Evolutionary conservation across 2,113 vertebrate species (phyloP).

Genomic region (Coptodon bakossiorum): DNA sequence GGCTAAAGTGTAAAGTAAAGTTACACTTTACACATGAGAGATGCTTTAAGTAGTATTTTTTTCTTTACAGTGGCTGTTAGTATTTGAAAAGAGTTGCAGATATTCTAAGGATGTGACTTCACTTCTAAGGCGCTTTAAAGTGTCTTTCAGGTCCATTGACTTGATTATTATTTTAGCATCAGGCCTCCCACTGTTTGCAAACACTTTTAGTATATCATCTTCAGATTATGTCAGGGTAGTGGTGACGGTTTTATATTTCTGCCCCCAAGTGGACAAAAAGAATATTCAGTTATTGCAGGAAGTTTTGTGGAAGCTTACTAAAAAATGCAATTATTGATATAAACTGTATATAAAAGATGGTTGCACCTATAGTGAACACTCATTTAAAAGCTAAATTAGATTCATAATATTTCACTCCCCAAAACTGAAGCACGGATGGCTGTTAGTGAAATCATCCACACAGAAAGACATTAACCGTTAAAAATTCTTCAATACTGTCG

Average conservation of each 20-base stretch:
- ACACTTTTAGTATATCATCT: not conserved
- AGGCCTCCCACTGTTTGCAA: not conserved
- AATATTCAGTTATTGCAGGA: not conserved
- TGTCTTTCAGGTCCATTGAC: not conserved
- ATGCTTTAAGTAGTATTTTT: not conserved
- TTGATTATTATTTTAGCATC: not conserved
- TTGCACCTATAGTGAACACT: not conserved
- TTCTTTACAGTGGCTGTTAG: not conserved
- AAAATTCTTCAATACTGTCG: not conserved
- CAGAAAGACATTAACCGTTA: not conserved
- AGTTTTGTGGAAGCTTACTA: not conserved
- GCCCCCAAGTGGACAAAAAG: not conserved
- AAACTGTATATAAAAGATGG: not conserved
- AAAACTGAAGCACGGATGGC: not conserved
- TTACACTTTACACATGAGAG: not conserved
- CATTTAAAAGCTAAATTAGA: not conserved
- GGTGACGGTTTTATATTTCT: not conserved
- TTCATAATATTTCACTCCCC: not conserved
- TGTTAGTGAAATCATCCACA: not conserved
- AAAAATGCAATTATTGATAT: not conserved
- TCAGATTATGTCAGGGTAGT: not conserved
- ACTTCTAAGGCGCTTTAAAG: not conserved
- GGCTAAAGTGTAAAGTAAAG: not conserved
- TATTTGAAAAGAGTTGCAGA: not conserved
- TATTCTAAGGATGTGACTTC: not conserved